A percentile compares a stretch with the other conserved stretches of the same genome.
Evolutionary conservation across 2,113 vertebrate genomes (phyloP).

Genomic region (Bujurquina vittata): DNA sequence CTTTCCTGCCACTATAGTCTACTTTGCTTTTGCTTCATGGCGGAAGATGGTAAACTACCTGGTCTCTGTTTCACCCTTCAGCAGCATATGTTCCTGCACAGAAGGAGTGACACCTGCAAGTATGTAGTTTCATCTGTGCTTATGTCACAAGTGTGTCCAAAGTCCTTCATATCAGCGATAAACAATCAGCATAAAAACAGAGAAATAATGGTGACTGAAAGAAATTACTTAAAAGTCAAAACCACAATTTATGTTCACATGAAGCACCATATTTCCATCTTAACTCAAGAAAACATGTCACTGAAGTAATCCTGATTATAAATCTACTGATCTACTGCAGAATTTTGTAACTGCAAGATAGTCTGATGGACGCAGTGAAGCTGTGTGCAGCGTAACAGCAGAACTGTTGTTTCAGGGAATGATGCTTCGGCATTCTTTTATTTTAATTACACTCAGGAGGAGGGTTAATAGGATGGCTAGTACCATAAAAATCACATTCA

Average conservation of each 20-base stretch:
- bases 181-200: background rate
- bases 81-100: too few relatives aligned
- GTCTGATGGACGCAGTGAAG: background rate
- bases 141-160: too few relatives aligned
- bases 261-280: background rate
- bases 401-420: background rate
- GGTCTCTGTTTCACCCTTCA: too few relatives aligned
- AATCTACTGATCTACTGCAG: background rate
- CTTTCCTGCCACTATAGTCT: too few relatives aligned
- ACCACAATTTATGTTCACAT: background rate
- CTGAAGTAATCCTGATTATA: background rate
- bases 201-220: background rate
- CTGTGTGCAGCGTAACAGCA: background rate
- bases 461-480: background rate
- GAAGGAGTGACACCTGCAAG: too few relatives aligned
- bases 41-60: too few relatives aligned
- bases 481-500: conserved; percentile 3
- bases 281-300: background rate
- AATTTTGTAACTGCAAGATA: background rate
- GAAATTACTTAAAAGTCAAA: background rate
- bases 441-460: conserved; percentile 10
- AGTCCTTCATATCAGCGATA: too few relatives aligned
- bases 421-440: background rate
- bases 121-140: too few relatives aligned
- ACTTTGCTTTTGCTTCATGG: too few relatives aligned